A percentile compares a stretch with the other conserved stretches of the same genome.
Evolutionary conservation across 2,888 invertebrate genomes (phyloP).

Genomic region (Leptura quadrifasciata): DNA sequence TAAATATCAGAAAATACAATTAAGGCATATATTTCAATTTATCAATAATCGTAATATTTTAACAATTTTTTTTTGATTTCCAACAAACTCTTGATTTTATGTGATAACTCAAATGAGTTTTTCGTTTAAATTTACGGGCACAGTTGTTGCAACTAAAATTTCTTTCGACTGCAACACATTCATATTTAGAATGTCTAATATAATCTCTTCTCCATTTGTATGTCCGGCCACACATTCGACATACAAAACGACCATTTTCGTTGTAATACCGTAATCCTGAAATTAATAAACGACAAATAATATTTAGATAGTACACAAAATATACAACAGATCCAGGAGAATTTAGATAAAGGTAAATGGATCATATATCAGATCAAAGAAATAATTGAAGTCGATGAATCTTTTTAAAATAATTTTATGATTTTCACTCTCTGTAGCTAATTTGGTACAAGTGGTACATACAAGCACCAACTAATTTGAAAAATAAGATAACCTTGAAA

Average conservation of each 20-base stretch:
- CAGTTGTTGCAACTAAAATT: slow-evolving; percentile 77
- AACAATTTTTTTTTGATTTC: neutral
- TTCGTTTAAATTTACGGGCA: slow-evolving; percentile 85
- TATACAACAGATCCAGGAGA: too few species aligned
- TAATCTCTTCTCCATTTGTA: slow-evolving; percentile 4
- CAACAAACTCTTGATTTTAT: neutral
- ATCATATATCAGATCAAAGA: too few species aligned
- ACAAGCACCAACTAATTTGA: too few species aligned
- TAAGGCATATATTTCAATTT: too few species aligned
- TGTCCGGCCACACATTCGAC: slow-evolving; percentile 1
- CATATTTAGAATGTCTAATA: neutral
- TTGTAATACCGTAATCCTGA: slow-evolving; percentile 54
- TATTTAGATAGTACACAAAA: too few species aligned
- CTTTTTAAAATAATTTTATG: too few species aligned
- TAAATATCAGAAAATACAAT: too few species aligned
- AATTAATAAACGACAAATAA: neutral
- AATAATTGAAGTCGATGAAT: too few species aligned
- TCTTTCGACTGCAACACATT: neutral
- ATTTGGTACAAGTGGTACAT: too few species aligned
- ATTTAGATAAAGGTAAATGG: too few species aligned
- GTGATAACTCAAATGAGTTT: slow-evolving; percentile 59
- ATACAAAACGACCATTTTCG: slow-evolving; percentile 4
- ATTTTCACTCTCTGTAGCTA: too few species aligned
- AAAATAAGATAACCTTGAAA: too few species aligned
- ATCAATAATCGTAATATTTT: neutral